Evolutionary conservation across 1,140 invertebrate species (phyloP).

Genomic region (Tetraneura akinire): DNA sequence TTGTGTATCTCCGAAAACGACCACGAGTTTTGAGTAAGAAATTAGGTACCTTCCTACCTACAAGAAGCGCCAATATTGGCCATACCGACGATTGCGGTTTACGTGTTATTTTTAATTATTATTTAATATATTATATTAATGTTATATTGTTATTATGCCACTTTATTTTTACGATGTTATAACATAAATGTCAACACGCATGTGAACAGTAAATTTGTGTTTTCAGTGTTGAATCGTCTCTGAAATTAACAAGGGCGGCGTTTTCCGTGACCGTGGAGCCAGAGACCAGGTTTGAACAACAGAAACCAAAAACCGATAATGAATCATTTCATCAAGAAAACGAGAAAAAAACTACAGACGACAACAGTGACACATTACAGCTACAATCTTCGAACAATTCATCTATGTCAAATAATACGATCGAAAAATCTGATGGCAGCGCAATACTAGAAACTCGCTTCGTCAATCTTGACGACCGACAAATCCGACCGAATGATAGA

Average conservation of each 20-base stretch:
- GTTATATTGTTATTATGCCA: no score
- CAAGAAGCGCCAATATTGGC: neutral
- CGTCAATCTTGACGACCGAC: neutral
- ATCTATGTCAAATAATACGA: neutral
- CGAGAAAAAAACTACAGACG: neutral
- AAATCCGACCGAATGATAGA: neutral
- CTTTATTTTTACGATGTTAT: no score
- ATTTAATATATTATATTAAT: no score
- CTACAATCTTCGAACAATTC: neutral
- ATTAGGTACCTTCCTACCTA: no score
- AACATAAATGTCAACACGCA: neutral
- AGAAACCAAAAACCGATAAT: neutral
- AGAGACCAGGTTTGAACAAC: neutral
- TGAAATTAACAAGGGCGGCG: neutral
- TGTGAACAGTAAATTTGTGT: neutral
- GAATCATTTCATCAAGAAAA: no score
- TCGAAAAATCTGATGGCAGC: neutral
- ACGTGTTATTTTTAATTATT: no score
- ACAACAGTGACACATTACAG: neutral
- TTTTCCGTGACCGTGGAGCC: constrained; percentile 25
- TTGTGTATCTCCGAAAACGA: neutral
- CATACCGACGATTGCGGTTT: no score
- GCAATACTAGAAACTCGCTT: neutral
- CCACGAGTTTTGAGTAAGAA: constrained; percentile 19
- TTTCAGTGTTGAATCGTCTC: constrained; percentile 13